Evolutionary conservation across 2,113 vertebrate species (phyloP).

Genomic region (Heterotis niloticus): DNA sequence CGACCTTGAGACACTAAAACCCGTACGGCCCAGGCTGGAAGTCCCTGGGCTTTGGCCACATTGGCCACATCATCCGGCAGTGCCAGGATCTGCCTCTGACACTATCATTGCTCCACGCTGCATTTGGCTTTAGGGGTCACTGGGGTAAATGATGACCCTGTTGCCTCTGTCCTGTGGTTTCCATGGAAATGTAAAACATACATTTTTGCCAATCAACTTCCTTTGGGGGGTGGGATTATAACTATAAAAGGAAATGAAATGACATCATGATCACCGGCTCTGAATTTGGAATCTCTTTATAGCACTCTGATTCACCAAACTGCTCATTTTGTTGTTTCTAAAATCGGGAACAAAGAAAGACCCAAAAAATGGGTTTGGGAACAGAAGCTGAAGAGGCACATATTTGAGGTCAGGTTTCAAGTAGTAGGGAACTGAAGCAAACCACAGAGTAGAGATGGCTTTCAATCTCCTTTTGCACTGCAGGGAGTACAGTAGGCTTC

Average conservation of each 20-base stretch:
- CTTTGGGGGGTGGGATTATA: background rate
- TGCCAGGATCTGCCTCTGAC: background rate
- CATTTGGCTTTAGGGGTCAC: background rate
- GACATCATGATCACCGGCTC: background rate
- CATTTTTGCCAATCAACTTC: background rate
- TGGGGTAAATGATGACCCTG: background rate
- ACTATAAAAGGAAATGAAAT: background rate
- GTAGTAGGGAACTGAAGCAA: background rate
- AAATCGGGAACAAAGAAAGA: background rate
- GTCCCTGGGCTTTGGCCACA: background rate
- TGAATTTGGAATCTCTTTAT: constrained; percentile 7
- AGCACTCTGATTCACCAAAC: background rate
- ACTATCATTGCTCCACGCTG: background rate
- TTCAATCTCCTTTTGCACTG: background rate
- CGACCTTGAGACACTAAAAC: background rate
- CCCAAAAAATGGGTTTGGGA: background rate
- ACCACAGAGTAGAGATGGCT: background rate
- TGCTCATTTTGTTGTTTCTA: background rate
- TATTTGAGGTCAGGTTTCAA: background rate
- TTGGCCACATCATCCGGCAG: background rate
- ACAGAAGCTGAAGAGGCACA: background rate
- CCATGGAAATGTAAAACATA: background rate
- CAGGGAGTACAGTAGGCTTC: background rate
- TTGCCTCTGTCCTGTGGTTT: background rate
- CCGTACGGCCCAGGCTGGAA: background rate